phyloP scores from a whole-genome alignment of 2,113 vertebrate species.

The Cepphus grylle region DNA sequence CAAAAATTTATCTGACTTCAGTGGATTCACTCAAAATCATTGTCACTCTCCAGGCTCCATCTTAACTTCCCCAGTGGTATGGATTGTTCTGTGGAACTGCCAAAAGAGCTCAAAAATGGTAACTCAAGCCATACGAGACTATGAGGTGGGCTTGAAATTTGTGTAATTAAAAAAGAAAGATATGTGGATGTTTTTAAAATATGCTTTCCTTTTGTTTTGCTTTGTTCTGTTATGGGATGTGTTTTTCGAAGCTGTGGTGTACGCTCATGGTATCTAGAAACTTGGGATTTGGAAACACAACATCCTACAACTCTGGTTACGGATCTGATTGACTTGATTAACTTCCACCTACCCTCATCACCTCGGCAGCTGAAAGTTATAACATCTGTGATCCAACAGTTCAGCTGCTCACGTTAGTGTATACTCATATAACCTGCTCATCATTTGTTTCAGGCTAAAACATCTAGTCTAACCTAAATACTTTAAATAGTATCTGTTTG shows the following conservation, averaged over 20 bases:
- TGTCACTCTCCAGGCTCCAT: not conserved
- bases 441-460: not conserved
- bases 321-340: not conserved
- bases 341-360: not conserved
- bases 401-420: not conserved
- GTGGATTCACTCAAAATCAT: not conserved
- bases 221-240: not conserved
- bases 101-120: not conserved
- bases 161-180: not conserved
- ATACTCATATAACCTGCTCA: not conserved
- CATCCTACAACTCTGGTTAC: not conserved
- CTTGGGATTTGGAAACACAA: not conserved
- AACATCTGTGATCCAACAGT: not conserved
- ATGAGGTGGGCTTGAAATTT: not conserved
- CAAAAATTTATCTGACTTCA: not conserved
- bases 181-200: not conserved
- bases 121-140: not conserved
- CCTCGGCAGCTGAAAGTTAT: not conserved
- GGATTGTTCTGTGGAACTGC: not conserved
- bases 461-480: not conserved
- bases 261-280: not conserved
- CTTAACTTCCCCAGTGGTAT: not conserved
- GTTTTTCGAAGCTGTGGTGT: not conserved
- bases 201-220: fast-evolving
- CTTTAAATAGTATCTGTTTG: not conserved